Evolutionary conservation across 2,113 vertebrate species (phyloP).

Genomic region (Atractosteus spatula): DNA sequence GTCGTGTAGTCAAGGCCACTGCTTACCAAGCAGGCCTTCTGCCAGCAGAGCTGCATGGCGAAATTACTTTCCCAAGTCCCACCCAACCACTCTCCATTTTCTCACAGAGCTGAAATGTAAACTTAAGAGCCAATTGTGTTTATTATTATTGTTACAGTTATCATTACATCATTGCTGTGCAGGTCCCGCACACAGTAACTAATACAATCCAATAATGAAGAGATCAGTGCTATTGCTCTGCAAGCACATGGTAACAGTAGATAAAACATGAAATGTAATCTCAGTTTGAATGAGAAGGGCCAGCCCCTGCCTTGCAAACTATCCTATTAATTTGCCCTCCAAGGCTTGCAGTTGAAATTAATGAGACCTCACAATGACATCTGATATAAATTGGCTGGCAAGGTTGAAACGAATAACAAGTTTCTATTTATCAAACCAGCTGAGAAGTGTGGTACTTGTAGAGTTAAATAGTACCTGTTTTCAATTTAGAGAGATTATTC

Average conservation of each 20-base stretch:
- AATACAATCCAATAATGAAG: not conserved
- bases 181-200: not conserved
- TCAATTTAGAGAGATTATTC: not conserved
- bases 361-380: not conserved
- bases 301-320: not conserved
- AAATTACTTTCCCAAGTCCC: conserved; percentile 50
- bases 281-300: not conserved
- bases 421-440: not conserved
- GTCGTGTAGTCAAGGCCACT: conserved; percentile 43
- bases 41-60: conserved; percentile 42
- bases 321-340: not conserved
- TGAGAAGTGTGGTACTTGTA: not conserved
- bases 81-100: conserved; percentile 53
- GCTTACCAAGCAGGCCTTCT: conserved; percentile 45
- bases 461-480: not conserved
- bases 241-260: not conserved
- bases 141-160: conserved; percentile 61
- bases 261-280: not conserved
- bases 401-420: not conserved
- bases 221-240: not conserved
- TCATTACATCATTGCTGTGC: conserved; percentile 46
- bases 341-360: not conserved
- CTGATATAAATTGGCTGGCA: not conserved
- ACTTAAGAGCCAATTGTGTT: conserved; percentile 62
- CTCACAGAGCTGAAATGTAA: conserved; percentile 65